Conservation (phyloP, 2,888 invertebrate genomes). For the Parnassius glacialis region DNA sequence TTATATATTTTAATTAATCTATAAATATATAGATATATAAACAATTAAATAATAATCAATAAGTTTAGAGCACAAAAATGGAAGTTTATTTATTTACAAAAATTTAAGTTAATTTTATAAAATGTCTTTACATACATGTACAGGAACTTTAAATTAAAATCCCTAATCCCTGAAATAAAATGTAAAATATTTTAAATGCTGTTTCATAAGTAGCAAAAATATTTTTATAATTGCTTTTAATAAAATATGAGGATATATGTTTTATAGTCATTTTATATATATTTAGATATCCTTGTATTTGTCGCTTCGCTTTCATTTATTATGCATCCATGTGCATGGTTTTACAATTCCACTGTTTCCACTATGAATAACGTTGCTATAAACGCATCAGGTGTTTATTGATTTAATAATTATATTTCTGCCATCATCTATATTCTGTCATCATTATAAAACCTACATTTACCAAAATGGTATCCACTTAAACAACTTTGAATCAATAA, state of each 20-base stretch:
- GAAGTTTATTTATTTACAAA: no score
- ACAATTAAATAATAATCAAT: no score
- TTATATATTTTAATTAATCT: no score
- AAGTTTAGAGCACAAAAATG: no score
- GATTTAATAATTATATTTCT: constrained; percentile 5
- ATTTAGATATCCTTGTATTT: constrained; percentile 25
- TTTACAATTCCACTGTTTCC: constrained; percentile 23
- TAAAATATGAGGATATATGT: constrained; percentile 28
- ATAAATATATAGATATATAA: no score
- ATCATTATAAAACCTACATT: constrained; percentile 17
- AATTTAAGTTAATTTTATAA: no score
- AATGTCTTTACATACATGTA: no score
- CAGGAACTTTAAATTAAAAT: no score
- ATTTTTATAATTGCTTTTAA: constrained; percentile 28
- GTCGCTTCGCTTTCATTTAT: constrained; percentile 34
- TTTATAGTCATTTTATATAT: not conserved
- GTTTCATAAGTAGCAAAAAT: constrained; percentile 27
- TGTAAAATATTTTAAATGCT: constrained; percentile 4
- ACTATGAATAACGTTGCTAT: constrained; percentile 11
- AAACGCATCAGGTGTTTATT: constrained; percentile 12
- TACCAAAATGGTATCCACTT: constrained; percentile 15
- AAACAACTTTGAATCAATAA: constrained; percentile 15
- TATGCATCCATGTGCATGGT: constrained; percentile 34
- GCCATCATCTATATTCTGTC: not conserved
- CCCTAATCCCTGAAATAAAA: no score